Evolutionary conservation across 2,888 invertebrate genomes (phyloP).

Genomic region (Drosophila mayaguana): DNA sequence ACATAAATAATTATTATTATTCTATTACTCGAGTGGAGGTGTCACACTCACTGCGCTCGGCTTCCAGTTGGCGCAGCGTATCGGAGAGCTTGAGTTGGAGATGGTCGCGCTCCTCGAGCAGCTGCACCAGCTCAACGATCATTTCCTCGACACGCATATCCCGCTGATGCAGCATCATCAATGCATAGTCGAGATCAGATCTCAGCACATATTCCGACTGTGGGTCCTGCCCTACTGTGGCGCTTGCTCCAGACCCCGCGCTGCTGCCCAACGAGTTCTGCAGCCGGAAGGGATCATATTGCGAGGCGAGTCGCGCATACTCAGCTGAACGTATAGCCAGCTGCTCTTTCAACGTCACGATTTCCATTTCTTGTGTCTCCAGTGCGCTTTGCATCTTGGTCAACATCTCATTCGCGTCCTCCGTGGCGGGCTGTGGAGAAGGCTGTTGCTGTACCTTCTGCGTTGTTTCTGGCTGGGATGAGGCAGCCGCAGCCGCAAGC

Average conservation of each 20-base stretch:
- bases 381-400: slow-evolving; percentile 86
- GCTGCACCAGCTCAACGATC: slow-evolving; percentile 92
- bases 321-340: slow-evolving; percentile 87
- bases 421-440: slow-evolving; percentile 22
- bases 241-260: not conserved
- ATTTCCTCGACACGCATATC: slow-evolving; percentile 95
- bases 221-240: slow-evolving; percentile 24
- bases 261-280: slow-evolving; percentile 70
- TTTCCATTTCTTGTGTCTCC: slow-evolving; percentile 90
- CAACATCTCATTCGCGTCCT: slow-evolving; percentile 58
- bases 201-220: slow-evolving; percentile 81
- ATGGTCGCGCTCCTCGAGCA: slow-evolving; percentile 94
- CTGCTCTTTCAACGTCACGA: slow-evolving; percentile 90
- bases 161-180: slow-evolving; percentile 94
- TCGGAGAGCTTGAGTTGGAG: slow-evolving; percentile 93
- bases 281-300: slow-evolving; percentile 84
- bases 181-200: slow-evolving; percentile 91
- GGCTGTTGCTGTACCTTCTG: not conserved
- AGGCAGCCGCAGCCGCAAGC: slow-evolving; percentile 19
- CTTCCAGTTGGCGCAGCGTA: slow-evolving; percentile 91
- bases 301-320: slow-evolving; percentile 86
- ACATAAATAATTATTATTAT: not conserved
- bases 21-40: not conserved
- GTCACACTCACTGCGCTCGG: slow-evolving; percentile 79
- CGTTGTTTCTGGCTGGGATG: not conserved